A percentile compares a stretch with the other conserved stretches of the same genome.
Conservation (phyloP, 2,113 vertebrate genomes). For the Microcebus tavaratra region DNA sequence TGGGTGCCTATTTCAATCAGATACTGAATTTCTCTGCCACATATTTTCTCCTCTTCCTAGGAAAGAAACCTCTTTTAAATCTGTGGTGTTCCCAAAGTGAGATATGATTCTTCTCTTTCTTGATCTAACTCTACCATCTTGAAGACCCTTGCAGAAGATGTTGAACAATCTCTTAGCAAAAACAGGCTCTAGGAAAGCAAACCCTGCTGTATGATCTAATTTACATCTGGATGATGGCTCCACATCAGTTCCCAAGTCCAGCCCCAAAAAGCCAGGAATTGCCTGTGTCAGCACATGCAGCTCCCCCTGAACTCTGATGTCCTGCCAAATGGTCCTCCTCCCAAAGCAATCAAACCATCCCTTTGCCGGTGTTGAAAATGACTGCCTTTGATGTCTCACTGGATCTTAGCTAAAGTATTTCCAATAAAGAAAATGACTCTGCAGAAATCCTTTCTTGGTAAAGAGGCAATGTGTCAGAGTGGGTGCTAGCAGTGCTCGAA, state of each 20-base stretch:
- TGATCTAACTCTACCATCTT: background rate
- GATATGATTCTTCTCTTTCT: background rate
- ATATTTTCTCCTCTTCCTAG: background rate
- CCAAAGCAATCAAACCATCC: slow-evolving; percentile 65
- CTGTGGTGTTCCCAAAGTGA: background rate
- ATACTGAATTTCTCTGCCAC: background rate
- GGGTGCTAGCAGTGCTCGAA: background rate
- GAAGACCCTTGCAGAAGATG: background rate
- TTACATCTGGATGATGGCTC: slow-evolving; percentile 8
- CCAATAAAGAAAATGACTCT: slow-evolving; percentile 75
- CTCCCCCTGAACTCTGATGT: slow-evolving; percentile 70
- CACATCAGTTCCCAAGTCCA: slow-evolving; percentile 12
- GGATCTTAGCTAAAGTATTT: slow-evolving; percentile 61
- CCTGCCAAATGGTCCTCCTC: slow-evolving; percentile 69
- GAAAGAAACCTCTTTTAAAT: background rate
- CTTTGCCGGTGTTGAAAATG: slow-evolving; percentile 59
- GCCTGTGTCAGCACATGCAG: slow-evolving; percentile 67
- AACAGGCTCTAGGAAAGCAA: background rate
- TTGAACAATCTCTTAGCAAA: background rate
- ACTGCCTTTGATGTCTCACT: slow-evolving; percentile 71
- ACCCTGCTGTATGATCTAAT: background rate
- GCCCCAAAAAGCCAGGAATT: slow-evolving; percentile 19
- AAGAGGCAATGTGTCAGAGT: background rate
- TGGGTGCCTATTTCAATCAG: background rate
- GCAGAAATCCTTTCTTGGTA: slow-evolving; percentile 52